These are phyloP conservation scores for Tachypleus tridentatus DNA, from an alignment of 1,140 invertebrate species.

Conservation along the genomic window DNA sequence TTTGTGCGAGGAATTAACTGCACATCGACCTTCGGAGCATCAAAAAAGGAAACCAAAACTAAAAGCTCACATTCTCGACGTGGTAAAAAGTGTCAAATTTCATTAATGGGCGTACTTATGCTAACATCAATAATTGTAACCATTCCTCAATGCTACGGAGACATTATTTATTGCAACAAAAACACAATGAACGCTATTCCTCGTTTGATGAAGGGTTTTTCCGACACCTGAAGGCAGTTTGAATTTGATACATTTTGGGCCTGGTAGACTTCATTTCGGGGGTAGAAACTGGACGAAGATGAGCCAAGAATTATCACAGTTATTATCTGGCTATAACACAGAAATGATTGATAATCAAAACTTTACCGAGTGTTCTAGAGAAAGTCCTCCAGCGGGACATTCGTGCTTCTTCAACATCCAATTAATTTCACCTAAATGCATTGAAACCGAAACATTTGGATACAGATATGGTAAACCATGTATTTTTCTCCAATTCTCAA, in stretches of 20 bases:
- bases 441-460: slow-evolving; percentile 18
- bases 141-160: slow-evolving; percentile 9
- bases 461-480: slow-evolving; percentile 23
- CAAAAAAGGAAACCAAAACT: too few species aligned
- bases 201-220: slow-evolving; percentile 15
- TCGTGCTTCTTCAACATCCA: slow-evolving; percentile 17
- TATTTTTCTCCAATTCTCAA: slow-evolving; percentile 22
- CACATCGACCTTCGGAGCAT: too few species aligned
- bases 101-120: slow-evolving; percentile 11
- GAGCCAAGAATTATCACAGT: slow-evolving; percentile 15
- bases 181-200: neutral
- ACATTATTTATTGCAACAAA: neutral
- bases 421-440: slow-evolving; percentile 16
- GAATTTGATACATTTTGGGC: slow-evolving; percentile 21
- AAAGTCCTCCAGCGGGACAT: neutral
- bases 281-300: slow-evolving; percentile 19
- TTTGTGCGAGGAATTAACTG: too few species aligned
- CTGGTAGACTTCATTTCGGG: slow-evolving; percentile 13
- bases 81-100: slow-evolving; percentile 13
- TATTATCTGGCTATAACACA: slow-evolving; percentile 13
- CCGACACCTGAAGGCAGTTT: slow-evolving; percentile 18
- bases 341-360: slow-evolving; percentile 9
- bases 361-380: slow-evolving; percentile 10
- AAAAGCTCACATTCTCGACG: too few species aligned
- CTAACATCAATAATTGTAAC: slow-evolving; percentile 15